Evolutionary conservation across 1,140 invertebrate species (phyloP).

Genomic region (Lordiphosa stackelbergi): DNA sequence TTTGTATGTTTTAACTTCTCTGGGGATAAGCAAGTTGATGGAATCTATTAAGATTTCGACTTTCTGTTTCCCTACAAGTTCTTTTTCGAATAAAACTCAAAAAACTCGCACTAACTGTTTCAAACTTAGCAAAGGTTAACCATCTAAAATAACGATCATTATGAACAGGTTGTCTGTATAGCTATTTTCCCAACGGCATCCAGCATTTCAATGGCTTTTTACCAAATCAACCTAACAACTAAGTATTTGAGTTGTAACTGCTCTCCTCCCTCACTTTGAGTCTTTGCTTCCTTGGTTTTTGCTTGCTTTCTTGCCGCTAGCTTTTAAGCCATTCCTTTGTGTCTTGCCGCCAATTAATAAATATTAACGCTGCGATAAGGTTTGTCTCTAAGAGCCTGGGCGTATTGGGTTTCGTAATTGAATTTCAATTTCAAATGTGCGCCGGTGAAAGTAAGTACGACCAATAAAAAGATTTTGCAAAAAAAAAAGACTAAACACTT

Average conservation of each 20-base stretch:
- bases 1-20: no score
- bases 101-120: no score
- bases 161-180: no score
- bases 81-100: no score
- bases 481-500: constrained; percentile 8
- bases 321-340: constrained; percentile 10
- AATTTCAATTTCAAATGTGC: constrained; percentile 59
- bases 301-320: constrained; percentile 2
- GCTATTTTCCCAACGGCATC: no score
- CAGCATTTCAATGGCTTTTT: no score
- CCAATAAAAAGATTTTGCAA: constrained; percentile 12
- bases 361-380: constrained; percentile 54
- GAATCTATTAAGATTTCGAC: no score
- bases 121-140: no score
- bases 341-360: constrained; percentile 57
- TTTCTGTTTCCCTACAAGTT: no score
- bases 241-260: constrained; percentile 3
- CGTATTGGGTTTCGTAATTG: constrained; percentile 64
- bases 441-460: constrained; percentile 55
- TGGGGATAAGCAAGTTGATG: no score
- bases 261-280: neutral
- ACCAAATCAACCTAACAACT: neutral
- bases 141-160: no score
- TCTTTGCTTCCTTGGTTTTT: neutral
- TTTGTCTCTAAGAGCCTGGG: constrained; percentile 42